Evolutionary conservation across 2,113 vertebrate genomes (phyloP).

Genomic region (Myotis yumanensis): DNA sequence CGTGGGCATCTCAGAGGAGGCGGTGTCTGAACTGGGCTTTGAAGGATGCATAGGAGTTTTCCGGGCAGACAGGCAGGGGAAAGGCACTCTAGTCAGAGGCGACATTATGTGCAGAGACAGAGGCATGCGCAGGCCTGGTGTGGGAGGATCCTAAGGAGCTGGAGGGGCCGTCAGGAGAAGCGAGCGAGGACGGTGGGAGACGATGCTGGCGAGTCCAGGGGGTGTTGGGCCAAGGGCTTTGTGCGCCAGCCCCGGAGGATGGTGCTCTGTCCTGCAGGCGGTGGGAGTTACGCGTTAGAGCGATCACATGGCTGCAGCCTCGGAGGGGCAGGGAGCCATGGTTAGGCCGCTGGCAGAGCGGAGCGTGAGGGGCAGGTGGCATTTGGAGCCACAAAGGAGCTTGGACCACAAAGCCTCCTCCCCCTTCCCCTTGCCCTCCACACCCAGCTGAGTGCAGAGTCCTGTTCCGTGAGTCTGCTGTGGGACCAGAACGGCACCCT

Average conservation of each 20-base stretch:
- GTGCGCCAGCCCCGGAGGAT: rapidly evolving
- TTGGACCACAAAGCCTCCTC: rapidly evolving
- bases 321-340: rapidly evolving
- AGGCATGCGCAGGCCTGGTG: background rate
- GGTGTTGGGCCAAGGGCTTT: background rate
- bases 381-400: rapidly evolving
- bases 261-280: rapidly evolving
- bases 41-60: background rate
- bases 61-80: background rate
- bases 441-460: rapidly evolving
- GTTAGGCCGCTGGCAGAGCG: rapidly evolving
- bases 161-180: rapidly evolving
- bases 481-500: rapidly evolving
- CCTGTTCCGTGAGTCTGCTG: rapidly evolving
- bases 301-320: rapidly evolving
- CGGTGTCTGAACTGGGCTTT: background rate
- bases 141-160: background rate
- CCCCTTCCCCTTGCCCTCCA: background rate
- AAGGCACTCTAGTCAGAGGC: background rate
- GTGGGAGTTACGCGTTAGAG: rapidly evolving
- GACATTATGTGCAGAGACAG: background rate
- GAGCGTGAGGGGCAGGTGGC: background rate
- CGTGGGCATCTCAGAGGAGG: background rate
- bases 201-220: rapidly evolving
- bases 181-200: background rate